Base-by-base conservation (phyloP, 1,140 invertebrate species). In the Papilio machaon region DNA sequence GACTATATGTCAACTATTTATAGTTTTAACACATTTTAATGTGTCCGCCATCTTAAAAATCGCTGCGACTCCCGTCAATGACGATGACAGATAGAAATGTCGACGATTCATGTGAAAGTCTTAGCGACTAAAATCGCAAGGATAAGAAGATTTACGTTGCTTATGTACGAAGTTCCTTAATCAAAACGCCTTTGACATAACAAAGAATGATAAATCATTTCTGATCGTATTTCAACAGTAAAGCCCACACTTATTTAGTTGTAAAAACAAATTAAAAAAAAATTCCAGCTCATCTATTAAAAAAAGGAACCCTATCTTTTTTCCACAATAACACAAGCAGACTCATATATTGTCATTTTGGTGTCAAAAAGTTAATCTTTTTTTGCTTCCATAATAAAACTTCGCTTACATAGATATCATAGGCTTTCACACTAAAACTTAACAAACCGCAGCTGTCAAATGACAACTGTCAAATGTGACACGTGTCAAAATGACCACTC, bases 341-440 rank as follows among this genome's bases (percentile, higher is more conserved):
- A 58, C 54, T 58, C n/a, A 58, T 19, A 58, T 19, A 15, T 58
- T 58, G 54, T 58, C 54, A 58, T 58, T 17, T 58, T 58, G 54
- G 17, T n/a, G n/a, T 58, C 54, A 43, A 19, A 58, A 52, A 58
- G 54, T 58, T 17, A 19, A 58, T 58, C n/a, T 58, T 58, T 19
- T 58, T 8, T 43, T 43, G 4, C 54, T 10, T 58, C 8, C 6
- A n/a, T 19, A 19, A 9, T 58, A n/a, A 58, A 58, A 58, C 54
- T 58, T 58, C n/a, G 54, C 54, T 58, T 58, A 58, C 17, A 58
- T 58, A 58, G 54, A 58, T 19, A 58, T 58, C 54, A 58, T 58
- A 70, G 30, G 30, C 30, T 70, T 7, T 15, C 60, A 64, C 19
- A 64, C 23, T 30, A 64, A 64, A 64, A 64, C 2, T 30, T 30